Conservation (phyloP, 2,113 vertebrate species). For the Anas platyrhynchos region DNA sequence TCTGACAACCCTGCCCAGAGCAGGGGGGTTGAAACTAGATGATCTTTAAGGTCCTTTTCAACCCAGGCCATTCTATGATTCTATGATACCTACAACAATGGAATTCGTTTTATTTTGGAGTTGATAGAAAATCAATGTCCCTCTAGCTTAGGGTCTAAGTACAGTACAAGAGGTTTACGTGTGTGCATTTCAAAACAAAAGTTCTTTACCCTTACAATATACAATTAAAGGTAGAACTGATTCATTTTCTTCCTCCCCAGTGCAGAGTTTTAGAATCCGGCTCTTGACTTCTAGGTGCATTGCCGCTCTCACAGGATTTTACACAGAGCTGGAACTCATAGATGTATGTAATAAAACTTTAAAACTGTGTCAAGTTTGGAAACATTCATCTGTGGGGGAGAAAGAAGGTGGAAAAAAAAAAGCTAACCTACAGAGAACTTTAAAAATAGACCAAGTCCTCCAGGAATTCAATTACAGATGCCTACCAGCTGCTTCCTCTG, state of each 20-base stretch:
- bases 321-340: background rate
- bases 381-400: background rate
- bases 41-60: too few species aligned
- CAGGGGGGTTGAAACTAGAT: too few species aligned
- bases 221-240: background rate
- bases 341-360: slow-evolving; percentile 6
- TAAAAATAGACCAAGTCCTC: slow-evolving; percentile 63
- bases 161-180: background rate
- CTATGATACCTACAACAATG: background rate
- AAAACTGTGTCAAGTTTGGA: slow-evolving; percentile 13
- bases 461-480: slow-evolving; percentile 66
- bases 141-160: background rate
- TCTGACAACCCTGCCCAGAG: too few species aligned
- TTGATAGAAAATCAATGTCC: background rate
- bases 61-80: too few species aligned
- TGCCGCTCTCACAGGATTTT: background rate
- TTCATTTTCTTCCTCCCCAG: background rate
- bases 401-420: background rate
- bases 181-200: background rate
- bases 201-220: background rate
- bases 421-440: slow-evolving; percentile 39
- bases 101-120: background rate
- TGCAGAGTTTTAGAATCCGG: background rate
- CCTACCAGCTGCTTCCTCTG: slow-evolving; percentile 64
- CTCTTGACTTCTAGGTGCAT: background rate